These are phyloP conservation scores for Drosophila ambigua DNA, from an alignment of 1,140 invertebrate genomes.

Conservation along the genomic window DNA sequence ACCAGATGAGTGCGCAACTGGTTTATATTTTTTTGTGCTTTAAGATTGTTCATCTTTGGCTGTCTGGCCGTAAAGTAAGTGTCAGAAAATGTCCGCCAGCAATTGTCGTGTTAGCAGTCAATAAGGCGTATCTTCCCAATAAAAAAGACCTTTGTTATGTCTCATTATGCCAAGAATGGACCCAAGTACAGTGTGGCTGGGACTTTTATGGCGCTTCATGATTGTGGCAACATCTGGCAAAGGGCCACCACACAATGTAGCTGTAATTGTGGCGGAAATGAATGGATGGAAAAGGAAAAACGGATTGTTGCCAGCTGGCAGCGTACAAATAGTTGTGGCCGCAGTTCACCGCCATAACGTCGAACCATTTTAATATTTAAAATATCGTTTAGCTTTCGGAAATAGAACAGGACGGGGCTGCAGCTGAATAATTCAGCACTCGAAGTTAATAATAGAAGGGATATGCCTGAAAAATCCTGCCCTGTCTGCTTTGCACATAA, in stretches of 20 bases:
- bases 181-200: background rate
- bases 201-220: slow-evolving; percentile 15
- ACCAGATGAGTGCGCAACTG: background rate
- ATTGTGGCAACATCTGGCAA: slow-evolving; percentile 10
- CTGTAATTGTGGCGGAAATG: background rate
- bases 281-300: slow-evolving; percentile 5
- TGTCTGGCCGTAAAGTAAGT: slow-evolving; percentile 8
- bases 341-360: background rate
- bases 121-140: slow-evolving; percentile 3
- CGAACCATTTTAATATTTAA: slow-evolving; percentile 18
- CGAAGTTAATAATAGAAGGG: too few species aligned
- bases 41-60: slow-evolving; percentile 3
- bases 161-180: background rate
- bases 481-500: too few species aligned
- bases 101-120: slow-evolving; percentile 5
- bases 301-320: slow-evolving; percentile 19
- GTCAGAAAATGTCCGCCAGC: background rate
- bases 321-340: background rate
- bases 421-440: background rate
- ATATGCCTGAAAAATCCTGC: too few species aligned
- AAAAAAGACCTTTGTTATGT: slow-evolving; percentile 5
- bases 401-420: background rate
- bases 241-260: background rate
- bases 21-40: background rate
- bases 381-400: background rate